Base-by-base conservation (phyloP, 2,888 invertebrate species). In the Cryptocephalus primarius region DNA sequence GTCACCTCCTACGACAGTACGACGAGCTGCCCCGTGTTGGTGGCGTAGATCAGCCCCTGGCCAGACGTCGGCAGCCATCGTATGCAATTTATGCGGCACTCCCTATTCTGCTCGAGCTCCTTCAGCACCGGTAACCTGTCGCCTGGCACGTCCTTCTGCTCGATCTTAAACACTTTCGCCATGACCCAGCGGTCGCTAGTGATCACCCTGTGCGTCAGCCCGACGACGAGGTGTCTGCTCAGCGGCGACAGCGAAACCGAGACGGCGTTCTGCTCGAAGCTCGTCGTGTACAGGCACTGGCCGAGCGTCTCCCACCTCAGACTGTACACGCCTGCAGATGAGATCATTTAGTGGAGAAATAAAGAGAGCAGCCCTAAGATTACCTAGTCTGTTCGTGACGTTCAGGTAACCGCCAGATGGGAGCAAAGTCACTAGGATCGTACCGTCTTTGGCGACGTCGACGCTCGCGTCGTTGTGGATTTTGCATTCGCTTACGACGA, bases 401-500 rank as follows among this genome's bases (percentile, higher is more conserved):
- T 78, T 80, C 43, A 83, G 74, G 53, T 79, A 70, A 41, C 85
- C 76, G 34, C 81, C 82, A 8, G 83, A 79, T 1, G 87, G 86
- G 31, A 87, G 72, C 51, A 89, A 72, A 1, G 88, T 83, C 8
- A 86, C 88, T 50, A 91, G 70, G 45, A 87, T 72, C 32, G 80
- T 77, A 12, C 88, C 88, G 65, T 89, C 87, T 49, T 79, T 78
- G 9, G 88, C 88, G 58, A 90, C 82, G 63, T 88, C 88, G 55
- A 88, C 84, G 64, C 87, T 88, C 32, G 88, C 88, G 63, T 90
- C 89, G 64, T 89, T 90, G 69, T 89, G 88, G 50, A 91, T 85
- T 64, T 85, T 84, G 67, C 89, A 89, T 58, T 85, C 80, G 33
- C 77, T 75, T 8, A 89, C 88, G 14, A 90, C 83, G 34, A 90